A percentile compares a stretch with the other conserved stretches of the same genome.
phyloP scores from a whole-genome alignment of 2,888 invertebrate genomes.

The Schizotus pectinicornis region DNA sequence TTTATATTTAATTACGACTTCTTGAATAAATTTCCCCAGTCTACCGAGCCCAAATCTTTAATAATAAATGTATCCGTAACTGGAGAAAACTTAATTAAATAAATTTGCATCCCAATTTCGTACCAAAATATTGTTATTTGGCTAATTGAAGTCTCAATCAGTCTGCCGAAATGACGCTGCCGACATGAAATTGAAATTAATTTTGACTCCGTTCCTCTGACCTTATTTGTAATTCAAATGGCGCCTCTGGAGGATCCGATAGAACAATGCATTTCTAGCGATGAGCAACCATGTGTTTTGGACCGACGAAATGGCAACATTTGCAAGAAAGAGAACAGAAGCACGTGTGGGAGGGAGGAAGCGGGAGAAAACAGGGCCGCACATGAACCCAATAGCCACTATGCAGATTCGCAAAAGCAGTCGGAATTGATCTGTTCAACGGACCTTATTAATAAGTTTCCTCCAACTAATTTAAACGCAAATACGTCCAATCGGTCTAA shows the following conservation, averaged over 20 bases:
- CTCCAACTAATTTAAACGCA: slow-evolving; percentile 8
- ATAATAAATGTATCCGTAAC: slow-evolving; percentile 25
- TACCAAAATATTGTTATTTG: slow-evolving; percentile 52
- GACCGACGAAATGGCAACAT: slow-evolving; percentile 32
- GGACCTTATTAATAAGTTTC: slow-evolving; percentile 20
- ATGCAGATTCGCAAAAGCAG: slow-evolving; percentile 14
- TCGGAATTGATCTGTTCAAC: slow-evolving; percentile 22
- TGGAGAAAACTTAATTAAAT: slow-evolving; percentile 41
- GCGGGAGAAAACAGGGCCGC: slow-evolving; percentile 13
- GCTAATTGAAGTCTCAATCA: slow-evolving; percentile 46
- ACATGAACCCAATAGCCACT: slow-evolving; percentile 10
- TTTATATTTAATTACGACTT: slow-evolving; percentile 31
- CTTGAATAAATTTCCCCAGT: slow-evolving; percentile 24
- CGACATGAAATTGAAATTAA: slow-evolving; percentile 53
- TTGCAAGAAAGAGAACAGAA: slow-evolving; percentile 26
- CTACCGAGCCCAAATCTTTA: slow-evolving; percentile 19
- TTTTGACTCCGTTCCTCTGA: slow-evolving; percentile 44
- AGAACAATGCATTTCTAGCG: slow-evolving; percentile 32
- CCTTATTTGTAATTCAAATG: slow-evolving; percentile 55
- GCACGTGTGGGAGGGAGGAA: slow-evolving; percentile 14
- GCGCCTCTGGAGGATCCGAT: slow-evolving; percentile 35
- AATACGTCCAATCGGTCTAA: neutral
- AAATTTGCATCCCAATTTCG: slow-evolving; percentile 49
- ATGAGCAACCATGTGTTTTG: slow-evolving; percentile 35
- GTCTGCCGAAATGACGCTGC: slow-evolving; percentile 38